A percentile compares a stretch with the other conserved stretches of the same genome.
These are phyloP conservation scores for Aphidoletes aphidimyza DNA, from an alignment of 2,888 invertebrate species.

Conservation along the genomic window DNA sequence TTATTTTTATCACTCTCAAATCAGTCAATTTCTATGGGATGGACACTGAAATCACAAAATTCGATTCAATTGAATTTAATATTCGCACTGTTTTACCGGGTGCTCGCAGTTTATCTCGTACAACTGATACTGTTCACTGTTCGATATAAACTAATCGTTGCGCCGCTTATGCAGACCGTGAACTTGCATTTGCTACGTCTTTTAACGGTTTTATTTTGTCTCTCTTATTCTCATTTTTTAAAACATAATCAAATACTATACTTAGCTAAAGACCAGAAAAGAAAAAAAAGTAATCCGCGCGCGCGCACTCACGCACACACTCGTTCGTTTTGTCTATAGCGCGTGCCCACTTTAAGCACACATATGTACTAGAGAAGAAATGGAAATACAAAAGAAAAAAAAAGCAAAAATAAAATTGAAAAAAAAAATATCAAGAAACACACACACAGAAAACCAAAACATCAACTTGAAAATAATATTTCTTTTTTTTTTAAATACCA, in stretches of 20 bases:
- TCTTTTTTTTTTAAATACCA: no score
- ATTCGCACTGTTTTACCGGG: neutral
- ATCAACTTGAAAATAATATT: neutral
- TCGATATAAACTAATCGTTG: slow-evolving; percentile 19
- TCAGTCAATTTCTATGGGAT: no score
- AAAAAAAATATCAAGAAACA: neutral
- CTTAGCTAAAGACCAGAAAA: neutral
- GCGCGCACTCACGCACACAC: neutral
- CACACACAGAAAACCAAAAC: neutral
- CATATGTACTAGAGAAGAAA: neutral
- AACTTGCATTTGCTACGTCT: slow-evolving; percentile 17
- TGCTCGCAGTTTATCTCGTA: neutral
- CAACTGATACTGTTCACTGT: slow-evolving; percentile 37
- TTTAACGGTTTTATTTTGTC: slow-evolving; percentile 1
- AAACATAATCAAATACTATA: neutral
- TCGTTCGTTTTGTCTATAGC: neutral
- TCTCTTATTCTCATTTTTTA: neutral
- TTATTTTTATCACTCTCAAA: no score
- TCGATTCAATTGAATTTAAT: neutral
- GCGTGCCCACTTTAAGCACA: neutral
- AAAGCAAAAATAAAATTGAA: neutral
- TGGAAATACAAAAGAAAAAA: no score
- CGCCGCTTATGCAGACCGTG: slow-evolving; percentile 36
- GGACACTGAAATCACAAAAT: no score
- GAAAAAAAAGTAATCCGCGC: neutral